phyloP scores from a whole-genome alignment of 2,797 vertebrate species.

The Euthynnus affinis region DNA sequence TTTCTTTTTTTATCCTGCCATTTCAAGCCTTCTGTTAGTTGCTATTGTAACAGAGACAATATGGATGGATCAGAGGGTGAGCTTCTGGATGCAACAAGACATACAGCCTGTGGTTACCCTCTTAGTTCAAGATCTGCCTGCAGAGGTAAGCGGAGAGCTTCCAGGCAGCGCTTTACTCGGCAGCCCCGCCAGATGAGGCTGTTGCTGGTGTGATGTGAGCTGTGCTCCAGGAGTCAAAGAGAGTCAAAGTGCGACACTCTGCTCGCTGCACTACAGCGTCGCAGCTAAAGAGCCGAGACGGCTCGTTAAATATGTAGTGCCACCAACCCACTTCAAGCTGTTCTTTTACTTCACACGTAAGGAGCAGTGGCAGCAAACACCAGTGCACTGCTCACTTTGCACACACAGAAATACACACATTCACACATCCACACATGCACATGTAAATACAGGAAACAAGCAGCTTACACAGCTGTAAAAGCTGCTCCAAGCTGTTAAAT shows the following conservation, averaged over 20 bases:
- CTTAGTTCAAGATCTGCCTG: constrained; percentile 46
- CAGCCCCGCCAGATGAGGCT: constrained; percentile 62
- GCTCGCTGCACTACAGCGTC: constrained; percentile 37
- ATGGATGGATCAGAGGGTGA: constrained; percentile 50
- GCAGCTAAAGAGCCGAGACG: constrained; percentile 62
- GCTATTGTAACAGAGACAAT: constrained; percentile 36
- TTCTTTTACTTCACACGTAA: constrained; percentile 57
- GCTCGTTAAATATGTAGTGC: constrained; percentile 77
- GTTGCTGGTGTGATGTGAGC: constrained; percentile 49
- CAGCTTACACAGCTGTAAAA: constrained; percentile 56
- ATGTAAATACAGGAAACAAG: constrained; percentile 40
- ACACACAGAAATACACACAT: constrained; percentile 21
- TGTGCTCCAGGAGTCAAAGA: constrained; percentile 59
- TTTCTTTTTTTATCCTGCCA: constrained; percentile 33
- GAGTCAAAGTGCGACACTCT: constrained; percentile 54
- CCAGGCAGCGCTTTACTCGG: constrained; percentile 41
- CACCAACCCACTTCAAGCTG: constrained; percentile 68
- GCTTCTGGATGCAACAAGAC: constrained; percentile 27
- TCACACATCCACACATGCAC: constrained; percentile 28
- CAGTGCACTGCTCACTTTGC: constrained; percentile 50
- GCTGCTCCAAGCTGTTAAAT: constrained; percentile 55
- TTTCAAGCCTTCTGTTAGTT: constrained; percentile 38
- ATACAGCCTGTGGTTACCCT: constrained; percentile 53
- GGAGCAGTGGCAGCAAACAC: constrained; percentile 47
- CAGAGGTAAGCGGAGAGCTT: constrained; percentile 41